Percentiles rank a stretch among this genome's conserved stretches.
Evolutionary conservation across 2,797 vertebrate species (phyloP).

Genomic region (Pantherophis vulpinus): DNA sequence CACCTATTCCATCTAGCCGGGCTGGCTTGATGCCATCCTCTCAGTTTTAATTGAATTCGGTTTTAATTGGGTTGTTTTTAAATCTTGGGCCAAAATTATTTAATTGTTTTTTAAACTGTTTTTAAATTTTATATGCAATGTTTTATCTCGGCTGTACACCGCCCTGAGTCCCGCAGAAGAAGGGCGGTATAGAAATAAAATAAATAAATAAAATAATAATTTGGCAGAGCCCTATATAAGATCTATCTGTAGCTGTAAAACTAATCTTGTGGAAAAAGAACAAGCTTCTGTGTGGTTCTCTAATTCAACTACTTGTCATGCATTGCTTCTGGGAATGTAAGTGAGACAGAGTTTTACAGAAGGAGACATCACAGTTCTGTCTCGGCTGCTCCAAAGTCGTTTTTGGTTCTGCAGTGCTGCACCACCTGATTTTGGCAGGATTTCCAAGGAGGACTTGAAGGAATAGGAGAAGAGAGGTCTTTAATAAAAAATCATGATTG

Average conservation of each 20-base stretch:
- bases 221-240: background rate
- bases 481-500: constrained; percentile 1
- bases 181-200: no score
- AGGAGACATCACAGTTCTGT: background rate
- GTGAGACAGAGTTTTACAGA: background rate
- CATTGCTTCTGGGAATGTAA: background rate
- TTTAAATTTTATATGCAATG: no score
- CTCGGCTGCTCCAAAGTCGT: background rate
- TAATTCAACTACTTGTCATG: background rate
- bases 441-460: background rate
- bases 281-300: background rate
- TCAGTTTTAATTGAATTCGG: no score
- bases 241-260: constrained; percentile 11
- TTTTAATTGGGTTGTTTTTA: no score
- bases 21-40: no score
- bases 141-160: no score
- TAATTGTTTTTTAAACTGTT: no score
- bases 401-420: background rate
- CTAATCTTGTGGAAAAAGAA: background rate
- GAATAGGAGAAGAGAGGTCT: background rate
- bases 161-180: no score
- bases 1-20: no score
- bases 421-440: background rate
- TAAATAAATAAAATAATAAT: no score
- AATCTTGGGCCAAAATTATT: no score